Conservation (phyloP, 2,797 vertebrate species). For the Gambelia wislizenii region DNA sequence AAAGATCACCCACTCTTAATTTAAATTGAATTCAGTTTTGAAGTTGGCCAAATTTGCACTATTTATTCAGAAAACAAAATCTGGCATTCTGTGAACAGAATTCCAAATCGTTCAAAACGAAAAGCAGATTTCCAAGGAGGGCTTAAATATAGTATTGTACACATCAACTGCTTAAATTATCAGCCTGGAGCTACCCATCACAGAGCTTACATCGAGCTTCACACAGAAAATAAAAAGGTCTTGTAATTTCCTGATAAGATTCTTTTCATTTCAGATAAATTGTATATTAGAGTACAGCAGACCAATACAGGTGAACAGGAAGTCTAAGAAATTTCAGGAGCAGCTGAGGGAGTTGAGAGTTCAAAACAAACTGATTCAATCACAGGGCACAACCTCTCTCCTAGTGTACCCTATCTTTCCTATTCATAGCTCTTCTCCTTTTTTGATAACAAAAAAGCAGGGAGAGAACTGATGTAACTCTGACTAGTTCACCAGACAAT, state of each 20-base stretch:
- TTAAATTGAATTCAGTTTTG: neutral
- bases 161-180: neutral
- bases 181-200: neutral
- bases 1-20: no score
- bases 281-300: neutral
- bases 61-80: neutral
- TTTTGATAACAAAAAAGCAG: neutral
- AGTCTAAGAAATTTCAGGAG: neutral
- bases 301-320: neutral
- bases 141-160: neutral
- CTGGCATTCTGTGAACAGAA: neutral
- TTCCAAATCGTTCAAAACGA: neutral
- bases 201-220: neutral
- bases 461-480: neutral
- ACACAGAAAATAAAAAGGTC: neutral
- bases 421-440: neutral
- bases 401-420: neutral
- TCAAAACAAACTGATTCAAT: neutral
- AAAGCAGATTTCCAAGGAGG: neutral
- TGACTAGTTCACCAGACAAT: neutral
- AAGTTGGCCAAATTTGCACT: neutral
- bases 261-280: constrained; percentile 15
- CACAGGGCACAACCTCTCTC: neutral
- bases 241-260: neutral
- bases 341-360: neutral